Evolutionary conservation across 2,113 vertebrate genomes (phyloP), one percentile per base, ranked within the genome.

Genomic region (Thamnaconus septentrionalis): DNA sequence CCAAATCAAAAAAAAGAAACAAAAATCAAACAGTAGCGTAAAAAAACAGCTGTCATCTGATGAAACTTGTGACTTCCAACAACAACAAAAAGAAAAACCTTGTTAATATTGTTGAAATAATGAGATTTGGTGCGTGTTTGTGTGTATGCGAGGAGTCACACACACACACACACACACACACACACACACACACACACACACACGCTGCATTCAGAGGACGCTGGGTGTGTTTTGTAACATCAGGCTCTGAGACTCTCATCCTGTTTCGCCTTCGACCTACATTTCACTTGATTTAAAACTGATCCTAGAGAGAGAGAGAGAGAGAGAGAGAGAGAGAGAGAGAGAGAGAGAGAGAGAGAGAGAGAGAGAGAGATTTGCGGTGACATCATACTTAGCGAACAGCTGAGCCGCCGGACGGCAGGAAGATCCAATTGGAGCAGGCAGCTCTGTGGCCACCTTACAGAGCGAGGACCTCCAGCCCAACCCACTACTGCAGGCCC

Each of bases 231-330:
- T 76, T 64, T 53, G 31, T 43, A 50, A 67, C 78, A 81, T 76
- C 64, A 55, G 60, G 63, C 12, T 71, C 58, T 57, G 80, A 76
- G 73, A 70, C 68, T 64, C 56, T 78, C 68, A 79, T 76, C 72
- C 18, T 61, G 73, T 46, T 64, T 59, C 46, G 51, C 70, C 70
- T 81, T 76, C 80, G 81, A 83, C 80, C 84, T 5, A 78, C 10
- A 85, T 89, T 74, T 73, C 60, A 64, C 73, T 71, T 65, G 71
- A 82, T 80, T 78, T 83, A 70, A 76, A 65, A 10, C 66, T 45
- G 42, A 4, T 48, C 44, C 44, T 7, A 11, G 74, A 48, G 59
- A 9, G 51, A 48, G 56, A 40, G n/a, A 18, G n/a, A 31, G 18
- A 31, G 18, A 31, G 18, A 31, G 18, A 31, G 18, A 40, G n/a